phyloP scores from a whole-genome alignment of 1,140 invertebrate species.

The Diabrotica virgifera region DNA sequence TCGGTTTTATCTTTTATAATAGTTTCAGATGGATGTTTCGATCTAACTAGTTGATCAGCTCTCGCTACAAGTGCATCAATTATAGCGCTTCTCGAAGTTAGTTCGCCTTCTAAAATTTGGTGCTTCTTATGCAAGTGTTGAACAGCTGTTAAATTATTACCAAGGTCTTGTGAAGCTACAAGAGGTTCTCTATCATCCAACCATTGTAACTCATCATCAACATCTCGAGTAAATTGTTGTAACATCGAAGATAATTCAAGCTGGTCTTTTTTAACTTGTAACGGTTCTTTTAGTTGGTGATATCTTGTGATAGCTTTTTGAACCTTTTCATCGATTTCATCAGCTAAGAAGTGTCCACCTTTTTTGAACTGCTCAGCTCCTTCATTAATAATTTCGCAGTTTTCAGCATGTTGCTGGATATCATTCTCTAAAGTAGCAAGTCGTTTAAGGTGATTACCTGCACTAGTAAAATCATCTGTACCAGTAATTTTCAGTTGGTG shows the following conservation, averaged over 20 bases:
- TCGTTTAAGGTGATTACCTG: constrained; percentile 80
- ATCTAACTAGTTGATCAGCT: constrained; percentile 75
- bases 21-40: constrained; percentile 76
- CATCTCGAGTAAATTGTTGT: constrained; percentile 82
- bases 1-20: constrained; percentile 66
- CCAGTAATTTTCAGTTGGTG: neutral
- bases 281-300: constrained; percentile 80
- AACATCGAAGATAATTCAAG: constrained; percentile 81
- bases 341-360: constrained; percentile 78
- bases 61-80: constrained; percentile 67
- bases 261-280: constrained; percentile 85
- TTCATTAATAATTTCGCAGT: constrained; percentile 74
- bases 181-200: constrained; percentile 80
- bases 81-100: constrained; percentile 78
- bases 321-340: constrained; percentile 75
- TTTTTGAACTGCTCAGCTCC: constrained; percentile 70
- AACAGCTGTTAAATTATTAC: constrained; percentile 78
- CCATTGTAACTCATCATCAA: constrained; percentile 85
- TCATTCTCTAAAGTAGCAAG: constrained; percentile 81
- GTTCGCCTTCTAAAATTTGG: constrained; percentile 78
- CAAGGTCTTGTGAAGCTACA: constrained; percentile 72
- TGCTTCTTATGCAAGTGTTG: constrained; percentile 97
- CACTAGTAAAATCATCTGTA: constrained; percentile 60
- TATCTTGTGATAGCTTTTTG: constrained; percentile 70
- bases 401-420: constrained; percentile 73